Evolutionary conservation across 2,888 invertebrate species (phyloP), one percentile per base, ranked within the genome.

Genomic region (Sarcophaga caerulescens): DNA sequence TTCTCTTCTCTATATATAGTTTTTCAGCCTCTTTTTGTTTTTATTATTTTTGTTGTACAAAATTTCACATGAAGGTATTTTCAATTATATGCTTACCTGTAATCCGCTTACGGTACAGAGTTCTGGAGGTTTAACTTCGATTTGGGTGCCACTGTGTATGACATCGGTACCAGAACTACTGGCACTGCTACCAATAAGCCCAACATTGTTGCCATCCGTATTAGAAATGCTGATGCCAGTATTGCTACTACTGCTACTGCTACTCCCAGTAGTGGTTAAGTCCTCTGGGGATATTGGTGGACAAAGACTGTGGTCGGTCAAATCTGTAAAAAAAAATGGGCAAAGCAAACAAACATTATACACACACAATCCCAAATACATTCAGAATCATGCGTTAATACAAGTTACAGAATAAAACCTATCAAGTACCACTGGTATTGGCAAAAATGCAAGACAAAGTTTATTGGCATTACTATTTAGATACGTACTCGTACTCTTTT

Each of bases 31-130:
- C 23, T 69, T n/a, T 69, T 60, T 60, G 12, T 11, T 69, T 25
- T 35, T 35, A 8, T 35, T 35, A 8, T 70, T 70, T 63, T 66
- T 45, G 11, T 2, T 35, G 68, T 68, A 63, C 73, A 74, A 74
- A 74, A 59, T 77, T 76, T 76, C 44, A 73, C 52, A 86, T 81
- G 73, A 88, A 88, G 89, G 88, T 89, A 88, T 82, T 90, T 89
- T 89, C 90, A 90, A 90, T 90, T 90, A 89, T 89, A 88, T 89
- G 90, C 90, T 93, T 94, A 97, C 97, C 96, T 97, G 97, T 90
- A 97, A 94, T 88, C 96, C 95, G 90, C 91, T 91, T 90, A 92
- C 91, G 80, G 91, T 92, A 89, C 92, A 92, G 85, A 90, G 88
- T 90, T 93, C 93, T 81, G 92, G 91, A 88, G 96, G 95, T 57